These are phyloP conservation scores for Nomada hirtipes DNA, from an alignment of 2,888 invertebrate species.

Conservation along the genomic window DNA sequence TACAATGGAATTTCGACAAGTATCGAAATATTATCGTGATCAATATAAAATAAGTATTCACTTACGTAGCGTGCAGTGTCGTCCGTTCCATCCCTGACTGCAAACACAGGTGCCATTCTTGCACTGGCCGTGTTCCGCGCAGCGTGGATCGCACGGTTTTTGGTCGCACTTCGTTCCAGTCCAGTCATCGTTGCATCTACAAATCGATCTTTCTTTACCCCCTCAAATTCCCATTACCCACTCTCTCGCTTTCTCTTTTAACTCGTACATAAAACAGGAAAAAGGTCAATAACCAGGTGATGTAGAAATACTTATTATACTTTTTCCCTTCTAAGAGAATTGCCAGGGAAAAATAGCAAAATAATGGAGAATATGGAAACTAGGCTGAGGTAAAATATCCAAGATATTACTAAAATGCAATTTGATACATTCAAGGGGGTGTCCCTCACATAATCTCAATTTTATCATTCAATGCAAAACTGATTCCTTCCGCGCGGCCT, in stretches of 20 bases:
- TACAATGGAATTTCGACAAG: background rate
- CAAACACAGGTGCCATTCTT: conserved; percentile 99
- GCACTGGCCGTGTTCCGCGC: conserved; percentile 98
- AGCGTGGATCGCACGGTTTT: conserved; percentile 95
- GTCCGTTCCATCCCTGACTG: conserved; percentile 99
- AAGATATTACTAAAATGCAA: background rate
- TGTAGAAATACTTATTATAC: too few relatives aligned
- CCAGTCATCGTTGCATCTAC: conserved; percentile 95
- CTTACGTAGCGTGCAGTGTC: conserved; percentile 98
- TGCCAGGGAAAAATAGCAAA: too few relatives aligned
- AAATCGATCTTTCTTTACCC: conserved; percentile 12
- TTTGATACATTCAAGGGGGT: background rate
- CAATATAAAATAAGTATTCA: conserved; percentile 71
- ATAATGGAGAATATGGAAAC: background rate
- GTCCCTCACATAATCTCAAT: background rate
- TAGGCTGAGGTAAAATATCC: too few relatives aligned
- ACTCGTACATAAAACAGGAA: too few relatives aligned
- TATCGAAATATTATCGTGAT: background rate
- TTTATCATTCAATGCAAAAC: conserved; percentile 62
- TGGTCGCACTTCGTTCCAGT: conserved; percentile 96
- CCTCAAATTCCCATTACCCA: background rate
- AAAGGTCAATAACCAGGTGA: too few relatives aligned
- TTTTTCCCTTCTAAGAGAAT: too few relatives aligned
- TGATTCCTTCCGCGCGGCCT: conserved; percentile 50
- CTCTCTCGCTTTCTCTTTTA: too few relatives aligned